Evolutionary conservation across 64 coral and sea anemone species (phyloP), one percentile per base, ranked within the genome.

Genomic region (Hydrozoanthus tunicans): DNA sequence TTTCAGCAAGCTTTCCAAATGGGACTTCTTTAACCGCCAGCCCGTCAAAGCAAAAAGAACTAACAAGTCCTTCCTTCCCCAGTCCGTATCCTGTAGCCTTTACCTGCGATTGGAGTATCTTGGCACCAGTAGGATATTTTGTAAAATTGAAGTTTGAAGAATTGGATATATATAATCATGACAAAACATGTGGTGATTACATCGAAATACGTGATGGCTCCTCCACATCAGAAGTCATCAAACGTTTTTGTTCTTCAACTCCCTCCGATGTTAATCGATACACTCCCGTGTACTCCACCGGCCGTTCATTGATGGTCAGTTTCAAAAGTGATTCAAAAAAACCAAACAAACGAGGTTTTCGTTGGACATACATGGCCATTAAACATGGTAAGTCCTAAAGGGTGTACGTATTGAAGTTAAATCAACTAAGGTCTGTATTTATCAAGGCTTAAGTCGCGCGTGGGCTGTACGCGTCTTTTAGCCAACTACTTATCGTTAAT

Each of bases 1-100:
- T 78, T 78, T 78, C 77, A 78, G 77, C 77, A 55, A 57, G 77
- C 53, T 78, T 57, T 57, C 77, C 77, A 78, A 54, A 27, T 78
- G 3, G 27, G 77, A 55, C 77, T 9, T 78, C 77, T 78, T 57
- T 78, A 78, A 57, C 53, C 8, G 77, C 77, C 9, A 78, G 77
- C 14, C 53, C 15, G 14, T 78, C 77, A 7, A 56, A 15, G 4
- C 9, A 20, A 11, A 78, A 78, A 78, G 53, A 20, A 7, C 11
- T 78, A 15, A 78, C 53, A 54, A 78, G 77, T 7, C 77, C 77
- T 78, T 9, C 4, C 53, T 78, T 78, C 43, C 77, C 77, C 6
- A 56, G 15, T 57, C 77, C 77, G 5, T 78, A 78, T 27, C 77
- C 53, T 23, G 54, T n/a, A 78, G 12, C 24, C 15, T 78, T 78